phyloP scores from a whole-genome alignment of 2,797 vertebrate genomes.

The Paratrypauchen microcephalus region DNA sequence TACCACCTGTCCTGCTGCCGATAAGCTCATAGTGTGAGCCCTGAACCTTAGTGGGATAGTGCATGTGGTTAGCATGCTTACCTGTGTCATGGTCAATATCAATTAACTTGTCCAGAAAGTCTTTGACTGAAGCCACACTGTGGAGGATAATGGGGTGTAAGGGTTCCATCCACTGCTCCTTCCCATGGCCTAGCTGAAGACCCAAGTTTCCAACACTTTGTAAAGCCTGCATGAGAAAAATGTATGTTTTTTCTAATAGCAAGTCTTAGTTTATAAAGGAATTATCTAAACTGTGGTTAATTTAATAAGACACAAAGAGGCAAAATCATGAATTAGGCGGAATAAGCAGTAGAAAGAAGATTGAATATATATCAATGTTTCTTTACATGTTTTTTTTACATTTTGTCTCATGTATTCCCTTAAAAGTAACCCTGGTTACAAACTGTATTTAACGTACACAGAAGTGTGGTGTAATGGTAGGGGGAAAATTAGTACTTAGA shows the following conservation, averaged over 20 bases:
- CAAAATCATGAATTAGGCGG: not conserved
- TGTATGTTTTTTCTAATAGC: not conserved
- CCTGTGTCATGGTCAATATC: constrained; percentile 80
- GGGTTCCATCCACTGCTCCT: constrained; percentile 92
- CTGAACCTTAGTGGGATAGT: constrained; percentile 18
- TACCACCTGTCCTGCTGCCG: constrained; percentile 39
- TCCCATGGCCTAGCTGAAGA: constrained; percentile 89
- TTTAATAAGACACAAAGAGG: not conserved
- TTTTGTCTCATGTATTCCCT: too few relatives aligned
- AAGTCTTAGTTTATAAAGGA: not conserved
- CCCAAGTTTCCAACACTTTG: constrained; percentile 92
- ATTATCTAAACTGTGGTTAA: not conserved
- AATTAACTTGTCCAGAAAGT: constrained; percentile 87
- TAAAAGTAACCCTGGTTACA: too few relatives aligned
- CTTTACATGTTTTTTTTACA: too few relatives aligned
- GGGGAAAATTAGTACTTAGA: not conserved
- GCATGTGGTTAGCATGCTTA: constrained; percentile 63
- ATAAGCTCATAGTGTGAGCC: constrained; percentile 23
- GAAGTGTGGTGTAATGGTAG: not conserved
- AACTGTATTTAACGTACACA: too few relatives aligned
- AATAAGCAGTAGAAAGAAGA: too few relatives aligned
- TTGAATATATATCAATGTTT: too few relatives aligned
- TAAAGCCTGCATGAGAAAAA: constrained; percentile 75
- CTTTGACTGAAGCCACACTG: constrained; percentile 81
- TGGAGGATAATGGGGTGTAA: constrained; percentile 86